Evolutionary conservation across 2,888 invertebrate genomes (phyloP), one percentile per base, ranked within the genome.

Genomic region (Pheosia tremula): DNA sequence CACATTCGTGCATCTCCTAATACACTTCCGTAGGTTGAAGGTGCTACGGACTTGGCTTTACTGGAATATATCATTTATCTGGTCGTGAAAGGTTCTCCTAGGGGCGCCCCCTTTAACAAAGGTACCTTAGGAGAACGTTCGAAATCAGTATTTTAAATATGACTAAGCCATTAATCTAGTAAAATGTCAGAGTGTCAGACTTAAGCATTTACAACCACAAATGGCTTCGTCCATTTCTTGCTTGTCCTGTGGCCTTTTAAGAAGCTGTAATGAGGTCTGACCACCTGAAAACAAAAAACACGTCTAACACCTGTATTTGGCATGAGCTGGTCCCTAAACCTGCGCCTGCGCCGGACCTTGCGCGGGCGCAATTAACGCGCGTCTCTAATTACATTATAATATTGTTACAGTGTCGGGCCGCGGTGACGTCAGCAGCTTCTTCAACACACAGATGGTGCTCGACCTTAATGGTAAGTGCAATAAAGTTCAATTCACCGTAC

Each of bases 361-460:
- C 61, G 67, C 60, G 50, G 58, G 54, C 57, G 63, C 67, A 69
- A 74, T 74, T 75, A 53, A 53, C 56, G 67, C 66, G 66, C 74
- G 68, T 67, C 71, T 74, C 68, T 77, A 74, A 78, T 78, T 73
- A 80, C 77, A 79, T 79, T 75, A 74, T 77, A 73, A 71, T 80
- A 65, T 85, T 89, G 88, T 92, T 91, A 73, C 92, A 93, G 93
- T 90, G 82, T 85, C 93, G 82, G 90, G 89, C 74, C 93, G 91
- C 85, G 90, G 90, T 78, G 91, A 91, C 91, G 91, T 91, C 85
- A 87, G 85, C 86, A 86, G 87, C 81, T 93, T 80, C 85, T 92
- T 90, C 90, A 89, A 91, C 83, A 91, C 93, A 70, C 93, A 92
- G 84, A 91, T 93, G 93, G 87, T 92, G 84, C 87, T 93, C 84